Percentiles rank a stretch among this genome's conserved stretches.
These are phyloP conservation scores for Tragelaphus strepsiceros DNA, from an alignment of 2,113 vertebrate species.

Conservation along the genomic window DNA sequence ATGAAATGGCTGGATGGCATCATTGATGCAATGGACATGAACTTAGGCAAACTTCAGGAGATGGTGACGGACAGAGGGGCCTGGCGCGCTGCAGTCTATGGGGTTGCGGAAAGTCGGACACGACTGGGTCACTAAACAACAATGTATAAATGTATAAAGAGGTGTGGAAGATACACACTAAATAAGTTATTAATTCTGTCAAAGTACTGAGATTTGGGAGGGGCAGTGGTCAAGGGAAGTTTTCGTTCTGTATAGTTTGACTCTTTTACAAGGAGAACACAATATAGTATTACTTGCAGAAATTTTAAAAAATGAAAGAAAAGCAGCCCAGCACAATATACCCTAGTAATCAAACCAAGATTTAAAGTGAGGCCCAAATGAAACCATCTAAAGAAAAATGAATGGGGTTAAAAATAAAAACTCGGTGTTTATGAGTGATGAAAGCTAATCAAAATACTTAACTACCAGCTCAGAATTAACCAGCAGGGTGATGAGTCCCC, in stretches of 20 bases:
- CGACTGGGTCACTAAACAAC: not conserved
- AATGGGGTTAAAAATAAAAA: conserved; percentile 6
- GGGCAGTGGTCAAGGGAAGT: not conserved
- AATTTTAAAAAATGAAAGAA: not conserved
- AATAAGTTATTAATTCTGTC: not conserved
- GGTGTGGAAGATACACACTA: not conserved
- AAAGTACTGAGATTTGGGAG: not conserved
- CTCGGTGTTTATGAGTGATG: not conserved
- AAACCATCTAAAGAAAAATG: not conserved
- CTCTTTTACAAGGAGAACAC: not conserved
- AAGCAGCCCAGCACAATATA: not conserved
- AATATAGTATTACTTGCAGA: not conserved
- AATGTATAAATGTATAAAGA: not conserved
- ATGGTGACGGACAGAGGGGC: not conserved
- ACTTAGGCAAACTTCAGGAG: not conserved
- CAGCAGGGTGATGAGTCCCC: not conserved
- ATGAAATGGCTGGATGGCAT: not conserved
- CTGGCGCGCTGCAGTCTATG: not conserved
- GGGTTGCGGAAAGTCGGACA: not conserved
- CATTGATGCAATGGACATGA: not conserved
- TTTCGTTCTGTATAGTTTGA: not conserved
- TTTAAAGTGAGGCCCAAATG: not conserved
- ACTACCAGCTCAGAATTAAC: not conserved
- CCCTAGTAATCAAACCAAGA: not conserved
- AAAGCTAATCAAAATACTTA: not conserved